Percentiles rank a stretch among this genome's conserved stretches.
Conservation (phyloP, 2,113 vertebrate genomes). For the Monopterus albus region DNA sequence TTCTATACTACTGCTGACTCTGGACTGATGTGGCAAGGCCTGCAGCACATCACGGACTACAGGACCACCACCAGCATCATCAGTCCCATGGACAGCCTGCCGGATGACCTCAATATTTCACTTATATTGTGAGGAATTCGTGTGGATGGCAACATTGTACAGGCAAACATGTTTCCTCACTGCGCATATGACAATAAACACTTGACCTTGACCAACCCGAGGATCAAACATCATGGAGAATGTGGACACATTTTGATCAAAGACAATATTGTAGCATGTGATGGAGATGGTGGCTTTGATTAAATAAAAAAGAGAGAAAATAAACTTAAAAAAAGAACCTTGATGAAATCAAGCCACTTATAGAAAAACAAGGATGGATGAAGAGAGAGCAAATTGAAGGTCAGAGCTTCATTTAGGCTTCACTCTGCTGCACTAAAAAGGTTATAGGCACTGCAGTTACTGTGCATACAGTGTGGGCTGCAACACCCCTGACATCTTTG, state of each 20-base stretch:
- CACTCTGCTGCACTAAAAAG: slow-evolving; percentile 37
- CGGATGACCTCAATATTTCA: no score
- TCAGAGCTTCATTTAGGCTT: slow-evolving; percentile 56
- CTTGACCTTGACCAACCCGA: no score
- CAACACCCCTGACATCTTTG: slow-evolving; percentile 26
- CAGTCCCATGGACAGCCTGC: no score
- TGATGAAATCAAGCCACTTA: slow-evolving; percentile 54
- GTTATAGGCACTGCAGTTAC: slow-evolving; percentile 39
- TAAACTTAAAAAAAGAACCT: slow-evolving; percentile 22
- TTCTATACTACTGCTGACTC: no score
- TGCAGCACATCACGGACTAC: no score
- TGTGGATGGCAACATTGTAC: no score
- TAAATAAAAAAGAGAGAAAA: slow-evolving; percentile 44
- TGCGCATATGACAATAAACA: no score
- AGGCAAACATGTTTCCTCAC: no score
- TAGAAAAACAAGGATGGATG: slow-evolving; percentile 48
- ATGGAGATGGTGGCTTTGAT: slow-evolving; percentile 35
- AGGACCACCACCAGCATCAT: no score
- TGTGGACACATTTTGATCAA: neutral
- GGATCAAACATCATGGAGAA: slow-evolving; percentile 3
- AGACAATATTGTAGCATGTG: slow-evolving; percentile 2
- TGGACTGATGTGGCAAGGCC: no score
- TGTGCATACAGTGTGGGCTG: slow-evolving; percentile 11
- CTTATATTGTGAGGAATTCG: no score
- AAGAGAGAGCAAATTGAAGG: slow-evolving; percentile 62